phyloP scores from a whole-genome alignment of 1,140 invertebrate genomes.

The Nautilus pompilius region DNA sequence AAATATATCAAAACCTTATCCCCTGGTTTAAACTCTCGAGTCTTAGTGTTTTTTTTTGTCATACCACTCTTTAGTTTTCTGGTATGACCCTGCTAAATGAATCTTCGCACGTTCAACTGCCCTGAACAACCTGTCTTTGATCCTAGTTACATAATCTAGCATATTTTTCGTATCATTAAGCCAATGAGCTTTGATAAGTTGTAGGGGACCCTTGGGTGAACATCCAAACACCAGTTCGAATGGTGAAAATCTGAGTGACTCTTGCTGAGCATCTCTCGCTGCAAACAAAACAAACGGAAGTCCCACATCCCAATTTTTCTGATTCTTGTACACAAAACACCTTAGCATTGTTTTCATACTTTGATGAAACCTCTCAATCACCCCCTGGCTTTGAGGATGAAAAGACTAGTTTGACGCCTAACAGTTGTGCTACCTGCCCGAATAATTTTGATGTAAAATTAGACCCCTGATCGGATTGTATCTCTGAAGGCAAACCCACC shows the following conservation, averaged over 20 bases:
- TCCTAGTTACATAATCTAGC: neutral
- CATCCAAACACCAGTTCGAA: constrained; percentile 24
- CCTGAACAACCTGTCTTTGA: neutral
- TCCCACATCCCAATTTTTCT: neutral
- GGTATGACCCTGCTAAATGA: constrained; percentile 11
- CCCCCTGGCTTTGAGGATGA: constrained; percentile 2
- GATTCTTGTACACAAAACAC: neutral
- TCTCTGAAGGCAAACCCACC: neutral
- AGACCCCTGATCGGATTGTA: constrained; percentile 7
- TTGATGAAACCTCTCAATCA: constrained; percentile 3
- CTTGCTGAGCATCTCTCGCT: neutral
- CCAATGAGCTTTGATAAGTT: constrained; percentile 12
- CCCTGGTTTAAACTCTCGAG: constrained; percentile 17
- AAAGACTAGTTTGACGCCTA: neutral
- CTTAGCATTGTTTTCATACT: constrained; percentile 5
- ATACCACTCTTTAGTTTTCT: constrained; percentile 21
- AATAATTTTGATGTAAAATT: constrained; percentile 8
- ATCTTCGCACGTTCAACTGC: neutral
- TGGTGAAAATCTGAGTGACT: constrained; percentile 16
- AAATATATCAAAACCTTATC: constrained; percentile 12
- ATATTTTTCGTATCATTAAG: neutral
- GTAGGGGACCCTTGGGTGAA: constrained; percentile 13
- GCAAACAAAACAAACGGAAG: neutral
- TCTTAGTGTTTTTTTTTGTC: constrained; percentile 11
- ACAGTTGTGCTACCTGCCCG: neutral